Conservation (phyloP, 2,888 invertebrate genomes). For the Hedya salicella region DNA sequence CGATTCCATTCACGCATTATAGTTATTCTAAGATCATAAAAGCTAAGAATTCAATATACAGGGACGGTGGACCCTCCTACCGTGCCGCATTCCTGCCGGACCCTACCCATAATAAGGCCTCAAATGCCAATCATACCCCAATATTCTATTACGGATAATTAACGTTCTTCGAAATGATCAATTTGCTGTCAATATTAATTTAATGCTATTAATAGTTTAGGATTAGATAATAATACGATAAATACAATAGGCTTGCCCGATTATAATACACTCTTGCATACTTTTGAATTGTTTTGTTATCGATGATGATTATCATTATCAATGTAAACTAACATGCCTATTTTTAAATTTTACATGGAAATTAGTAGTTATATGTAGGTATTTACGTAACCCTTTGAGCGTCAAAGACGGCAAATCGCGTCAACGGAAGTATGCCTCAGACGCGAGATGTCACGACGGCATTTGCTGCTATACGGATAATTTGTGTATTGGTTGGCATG, state of each 20-base stretch:
- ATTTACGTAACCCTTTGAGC: too few relatives aligned
- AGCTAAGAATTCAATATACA: conserved; percentile 62
- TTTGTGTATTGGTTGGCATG: too few relatives aligned
- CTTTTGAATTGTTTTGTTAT: too few relatives aligned
- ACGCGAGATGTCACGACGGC: too few relatives aligned
- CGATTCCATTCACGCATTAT: conserved; percentile 14
- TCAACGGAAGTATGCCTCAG: too few relatives aligned
- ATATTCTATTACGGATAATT: conserved; percentile 47
- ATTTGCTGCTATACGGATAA: too few relatives aligned
- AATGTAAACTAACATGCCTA: too few relatives aligned
- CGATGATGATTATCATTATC: too few relatives aligned
- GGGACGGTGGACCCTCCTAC: conserved; percentile 54
- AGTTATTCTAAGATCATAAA: conserved; percentile 45
- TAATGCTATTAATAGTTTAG: conserved; percentile 4
- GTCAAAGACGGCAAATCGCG: too few relatives aligned
- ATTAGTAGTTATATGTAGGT: too few relatives aligned
- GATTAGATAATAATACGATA: neutral
- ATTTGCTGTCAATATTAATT: conserved; percentile 19
- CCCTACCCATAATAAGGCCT: conserved; percentile 61
- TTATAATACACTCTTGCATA: too few relatives aligned
- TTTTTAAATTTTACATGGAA: too few relatives aligned
- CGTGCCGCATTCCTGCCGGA: conserved; percentile 52
- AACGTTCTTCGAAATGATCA: conserved; percentile 29
- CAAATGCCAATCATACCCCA: conserved; percentile 60
- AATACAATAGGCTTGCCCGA: neutral